Base-by-base conservation (phyloP, 2,113 vertebrate species). In the Galemys pyrenaicus region DNA sequence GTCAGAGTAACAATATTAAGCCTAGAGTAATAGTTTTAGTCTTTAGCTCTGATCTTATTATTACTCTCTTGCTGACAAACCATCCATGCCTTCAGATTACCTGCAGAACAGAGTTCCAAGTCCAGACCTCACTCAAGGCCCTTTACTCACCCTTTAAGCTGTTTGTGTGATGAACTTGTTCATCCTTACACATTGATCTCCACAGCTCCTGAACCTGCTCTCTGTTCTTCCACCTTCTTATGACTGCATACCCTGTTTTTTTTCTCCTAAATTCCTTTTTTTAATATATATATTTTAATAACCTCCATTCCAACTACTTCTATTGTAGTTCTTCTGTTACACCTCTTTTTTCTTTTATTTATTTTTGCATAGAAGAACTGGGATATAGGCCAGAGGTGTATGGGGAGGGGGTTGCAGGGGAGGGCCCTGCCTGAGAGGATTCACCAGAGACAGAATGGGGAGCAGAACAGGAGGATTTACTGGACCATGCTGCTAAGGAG, bases 21-120 rank as follows among this genome's bases (percentile, higher is more conserved):
- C 85, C 74, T 62, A 71, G 65, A 87, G 20, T n/a, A 91, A 56
- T 46, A 82, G 68, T 74, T 86, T 87, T 65, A 82, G 74, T 79
- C 32, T 91, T 93, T 74, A 95, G 16, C 51, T 68, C n/a, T 84
- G 2, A 83, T 32, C 39, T 32, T 4, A 24, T 39, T 30, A 9
- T 39, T 24, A 9, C 65, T 93, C 19, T 32, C 58, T 70, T 75
- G 67, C 51, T 87, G 56, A 97, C 80, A 87, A 71, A 67, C 39
- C 71, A 64, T 70, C 80, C 62, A 44, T 77, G 62, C 73, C 44
- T 84, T 87, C 68, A 88, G 60, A 85, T 49, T 86, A 37, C 56
- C 56, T 67, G 20, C 68, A 91, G 64, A 86, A 71, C 64, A 3
- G 81, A 89, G 70, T 71, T 68, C n/a, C 73, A 10, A 68, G 28